Evolutionary conservation across 2,113 vertebrate species (phyloP), one percentile per base, ranked within the genome.

Genomic region (Delphinus delphis): DNA sequence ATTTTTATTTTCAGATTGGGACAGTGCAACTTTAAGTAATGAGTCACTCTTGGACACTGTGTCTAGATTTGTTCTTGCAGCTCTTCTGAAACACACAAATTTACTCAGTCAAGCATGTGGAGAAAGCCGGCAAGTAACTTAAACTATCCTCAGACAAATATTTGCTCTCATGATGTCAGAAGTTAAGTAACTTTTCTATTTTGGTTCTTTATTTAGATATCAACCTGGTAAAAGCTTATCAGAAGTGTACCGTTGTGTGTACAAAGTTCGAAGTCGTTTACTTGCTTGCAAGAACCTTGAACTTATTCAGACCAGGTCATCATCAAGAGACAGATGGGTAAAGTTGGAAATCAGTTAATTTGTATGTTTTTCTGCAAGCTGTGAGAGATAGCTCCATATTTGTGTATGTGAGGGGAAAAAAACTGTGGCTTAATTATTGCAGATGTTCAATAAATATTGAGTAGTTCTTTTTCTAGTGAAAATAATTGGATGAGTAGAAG

Each of bases 201-300:
- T 93, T 88, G 79, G 53, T 25, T 95, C 26, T 97, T 41, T 83
- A 80, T 92, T 88, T 97, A 99, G 99, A 97, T 99, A 99, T 97
- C 99, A 99, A 93, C 99, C 99, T 6, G 99, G 99, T 36, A 99
- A 99, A 98, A 98, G 99, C 18, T 98, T 99, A 73, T 99, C 99
- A 15, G 99, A 99, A 94, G 99, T 99, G 11, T 99, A 99, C 88
- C 99, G 99, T 87, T 99, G 99, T 89, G 99, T 99, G 1, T 99
- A 99, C 93, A 99, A 99, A 97, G 99, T 99, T 55, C 99, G 99
- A 63, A 99, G 99, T 98, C 99, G 99, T 63, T 98, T 99, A 96
- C 98, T 99, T 96, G 99, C 99, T 95, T 99, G 99, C 97, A 99
- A 99, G 98, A 99, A 99, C 92, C 99, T 99, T 99, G 99, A 99